Evolutionary conservation across 1,140 invertebrate genomes (phyloP), one percentile per base, ranked within the genome.

Genomic region (Drosophila tropicalis): DNA sequence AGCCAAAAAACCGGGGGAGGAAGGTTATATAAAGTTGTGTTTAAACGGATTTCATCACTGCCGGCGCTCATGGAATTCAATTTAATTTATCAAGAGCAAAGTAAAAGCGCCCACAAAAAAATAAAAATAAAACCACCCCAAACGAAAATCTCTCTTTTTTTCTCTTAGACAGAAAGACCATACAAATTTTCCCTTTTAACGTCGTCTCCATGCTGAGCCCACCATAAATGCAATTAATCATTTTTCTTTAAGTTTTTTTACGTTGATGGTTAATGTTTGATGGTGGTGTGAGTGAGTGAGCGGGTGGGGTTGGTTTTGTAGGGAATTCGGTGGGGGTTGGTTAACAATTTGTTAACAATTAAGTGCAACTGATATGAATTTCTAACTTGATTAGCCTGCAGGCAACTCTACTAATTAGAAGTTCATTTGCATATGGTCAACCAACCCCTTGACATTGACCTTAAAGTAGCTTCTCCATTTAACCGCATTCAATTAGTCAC

Each of bases 41-140:
- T 87, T 84, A 89, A 87, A 87, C 84, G 80, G 84, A 87, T 89
- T 87, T 87, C 80, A 74, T 80, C 76, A 75, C 80, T 56, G 60
- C 57, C 40, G 61, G 74, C 75, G 34, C 34, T 10, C 34, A 68
- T 51, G 32, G 67, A 80, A 81, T 89, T 89, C 84, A 89, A 87
- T 87, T 87, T 77, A 89, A 87, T 87, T 87, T 83, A 89, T 74
- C 73, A 82, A 60, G 22, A 40, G 60, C 29, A 85, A 73, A 72
- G 75, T 66, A 67, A 78, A 72, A 78, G 62, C 57, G 63, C 15
- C 12, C n/a, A n/a, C n/a, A 47, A 55, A 9, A 41, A 62, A 36
- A 13, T 2, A 39, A 12, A 39, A 39, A 2, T 39, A 40, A 67
- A 76, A 40, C 51, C 76, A 85, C 82, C 56, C 36, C 13, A 29